Evolutionary conservation across 35 echinoderm and acorn worm species (phyloP).

Genomic region (Holothuria glaberrima): DNA sequence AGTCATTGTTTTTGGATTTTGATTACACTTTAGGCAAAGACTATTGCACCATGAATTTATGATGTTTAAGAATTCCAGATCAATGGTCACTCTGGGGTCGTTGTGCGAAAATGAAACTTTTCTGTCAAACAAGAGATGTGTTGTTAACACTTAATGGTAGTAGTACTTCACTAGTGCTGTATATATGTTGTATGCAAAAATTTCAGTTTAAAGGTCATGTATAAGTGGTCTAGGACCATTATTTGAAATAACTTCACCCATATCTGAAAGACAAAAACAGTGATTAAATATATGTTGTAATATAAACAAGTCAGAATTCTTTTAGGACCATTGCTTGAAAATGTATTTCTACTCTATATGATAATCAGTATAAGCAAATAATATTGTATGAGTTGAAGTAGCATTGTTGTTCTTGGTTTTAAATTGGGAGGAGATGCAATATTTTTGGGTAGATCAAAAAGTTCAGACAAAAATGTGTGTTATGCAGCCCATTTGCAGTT

Average conservation of each 20-base stretch:
- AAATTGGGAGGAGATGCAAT: background rate
- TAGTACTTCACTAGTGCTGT: background rate
- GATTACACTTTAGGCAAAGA: too few relatives aligned
- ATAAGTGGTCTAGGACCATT: background rate
- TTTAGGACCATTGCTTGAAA: background rate
- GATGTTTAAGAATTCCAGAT: too few relatives aligned
- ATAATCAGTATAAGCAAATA: slow-evolving; percentile 16
- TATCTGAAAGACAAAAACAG: too few relatives aligned
- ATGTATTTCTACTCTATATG: background rate
- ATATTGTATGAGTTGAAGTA: background rate
- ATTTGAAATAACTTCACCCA: too few relatives aligned
- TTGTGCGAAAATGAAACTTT: background rate
- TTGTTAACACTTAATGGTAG: background rate
- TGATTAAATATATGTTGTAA: too few relatives aligned
- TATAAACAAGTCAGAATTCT: too few relatives aligned
- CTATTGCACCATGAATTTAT: too few relatives aligned
- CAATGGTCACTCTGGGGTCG: background rate
- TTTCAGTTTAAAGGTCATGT: background rate
- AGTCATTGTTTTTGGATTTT: too few relatives aligned
- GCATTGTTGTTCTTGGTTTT: background rate
- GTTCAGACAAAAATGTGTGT: background rate
- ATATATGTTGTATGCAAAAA: background rate
- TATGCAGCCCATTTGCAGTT: slow-evolving; percentile 12
- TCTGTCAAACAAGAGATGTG: background rate
- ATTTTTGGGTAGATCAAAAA: slow-evolving; percentile 17